phyloP scores from a whole-genome alignment of 2,888 invertebrate species.

The Andricus quercusramuli region DNA sequence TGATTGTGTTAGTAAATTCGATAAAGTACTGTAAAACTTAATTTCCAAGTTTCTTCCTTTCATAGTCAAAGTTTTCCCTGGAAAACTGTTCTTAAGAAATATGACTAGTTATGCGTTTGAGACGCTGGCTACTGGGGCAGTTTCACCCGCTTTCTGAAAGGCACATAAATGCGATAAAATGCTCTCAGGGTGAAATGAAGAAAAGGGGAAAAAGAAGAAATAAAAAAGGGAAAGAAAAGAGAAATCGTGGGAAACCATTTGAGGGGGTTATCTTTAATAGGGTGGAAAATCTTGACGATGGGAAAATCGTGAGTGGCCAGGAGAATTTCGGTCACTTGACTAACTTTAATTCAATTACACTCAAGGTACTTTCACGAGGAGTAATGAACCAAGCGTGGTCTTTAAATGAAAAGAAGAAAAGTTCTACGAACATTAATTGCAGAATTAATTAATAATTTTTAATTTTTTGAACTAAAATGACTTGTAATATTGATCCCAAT shows the following conservation, averaged over 20 bases:
- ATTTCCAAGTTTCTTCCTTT: constrained; percentile 33
- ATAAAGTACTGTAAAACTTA: constrained; percentile 13
- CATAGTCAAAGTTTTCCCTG: constrained; percentile 15
- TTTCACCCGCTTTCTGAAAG: constrained; percentile 21
- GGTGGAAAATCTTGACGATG: constrained; percentile 55
- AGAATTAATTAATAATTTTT: too few species aligned
- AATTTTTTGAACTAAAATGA: too few species aligned
- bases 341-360: constrained; percentile 58
- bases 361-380: constrained; percentile 21
- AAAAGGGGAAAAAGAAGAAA: constrained; percentile 2
- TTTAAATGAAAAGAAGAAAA: too few species aligned
- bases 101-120: constrained; percentile 47
- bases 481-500: too few species aligned
- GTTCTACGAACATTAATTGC: not conserved
- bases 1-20: not conserved
- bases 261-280: constrained; percentile 47
- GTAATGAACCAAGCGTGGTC: not conserved
- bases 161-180: constrained; percentile 37
- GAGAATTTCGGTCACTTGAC: constrained; percentile 43
- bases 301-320: constrained; percentile 23
- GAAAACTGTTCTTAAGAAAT: constrained; percentile 20
- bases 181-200: constrained; percentile 22
- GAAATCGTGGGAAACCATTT: constrained; percentile 42
- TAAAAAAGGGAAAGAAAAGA: constrained; percentile 20
- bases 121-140: not conserved